Base-by-base conservation (phyloP, 1,140 invertebrate genomes). In the Zaprionus capensis region DNA sequence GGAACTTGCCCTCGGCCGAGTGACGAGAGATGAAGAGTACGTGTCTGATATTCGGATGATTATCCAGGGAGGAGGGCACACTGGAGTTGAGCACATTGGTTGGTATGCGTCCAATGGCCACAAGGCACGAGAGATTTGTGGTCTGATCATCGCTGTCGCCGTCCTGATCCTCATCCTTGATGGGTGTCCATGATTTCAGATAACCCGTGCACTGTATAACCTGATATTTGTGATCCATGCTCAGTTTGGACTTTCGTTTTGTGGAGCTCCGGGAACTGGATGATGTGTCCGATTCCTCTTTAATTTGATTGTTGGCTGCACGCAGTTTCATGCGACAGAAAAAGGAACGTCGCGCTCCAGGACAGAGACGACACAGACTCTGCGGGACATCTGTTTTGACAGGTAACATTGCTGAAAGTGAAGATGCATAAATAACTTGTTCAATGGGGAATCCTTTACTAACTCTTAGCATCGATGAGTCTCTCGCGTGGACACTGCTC, bases 311-410 rank as follows among this genome's bases (percentile, higher is more conserved):
- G 63, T 78, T 91, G n/a, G 82, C 57, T 5, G 93, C 86, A 93
- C 96, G 96, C 80, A 96, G 95, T 92, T 98, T 98, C 96, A 99
- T 98, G 28, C 97, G 95, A 92, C 98, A 99, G 92, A 98, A 98
- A 91, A 99, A 99, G 0, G 97, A 98, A 26, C 98, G 94, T 22
- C 98, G 93, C 1, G 97, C 97, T 3, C 98, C 98, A 1, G 97
- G 97, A 93, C 97, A 97, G 4, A 98, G 94, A 56, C 96, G 93
- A 1, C 96, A 95, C 1, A 95, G 94, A 41, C 96, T 96, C 70
- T 96, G 95, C 1, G 96, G 96, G 17, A 97, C 94, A 86, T 98
- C 97, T 1, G 97, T 96, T 93, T 98, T 98, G 9, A 98, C 96
- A 15, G 98, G 97, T 78, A 98, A 93, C 96, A 98, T 98, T 9